phyloP scores from a whole-genome alignment of 2,888 invertebrate genomes.

The Dryadula phaetusa region DNA sequence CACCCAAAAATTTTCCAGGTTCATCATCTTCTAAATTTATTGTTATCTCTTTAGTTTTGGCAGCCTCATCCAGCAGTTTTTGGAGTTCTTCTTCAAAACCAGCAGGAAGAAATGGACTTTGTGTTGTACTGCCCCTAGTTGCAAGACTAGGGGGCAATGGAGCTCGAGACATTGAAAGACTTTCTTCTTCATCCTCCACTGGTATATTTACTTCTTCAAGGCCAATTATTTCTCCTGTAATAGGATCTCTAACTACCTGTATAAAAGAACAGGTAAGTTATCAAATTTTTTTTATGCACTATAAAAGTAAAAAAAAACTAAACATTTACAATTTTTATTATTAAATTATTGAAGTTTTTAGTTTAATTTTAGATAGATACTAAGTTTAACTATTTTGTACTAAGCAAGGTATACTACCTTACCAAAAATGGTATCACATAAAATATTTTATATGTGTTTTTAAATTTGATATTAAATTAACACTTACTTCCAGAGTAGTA shows the following conservation, averaged over 20 bases:
- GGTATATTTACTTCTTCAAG: slow-evolving; percentile 81
- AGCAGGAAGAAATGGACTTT: slow-evolving; percentile 95
- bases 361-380: too few relatives aligned
- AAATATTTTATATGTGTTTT: too few relatives aligned
- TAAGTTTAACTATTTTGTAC: too few relatives aligned
- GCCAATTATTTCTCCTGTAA: slow-evolving; percentile 90
- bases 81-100: slow-evolving; percentile 87
- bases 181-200: slow-evolving; percentile 73
- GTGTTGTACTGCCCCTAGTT: slow-evolving; percentile 90
- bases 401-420: too few relatives aligned
- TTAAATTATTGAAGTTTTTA: too few relatives aligned
- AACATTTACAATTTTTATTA: too few relatives aligned
- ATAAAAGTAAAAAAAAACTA: background rate
- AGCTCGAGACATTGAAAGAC: slow-evolving; percentile 89
- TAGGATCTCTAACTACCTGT: slow-evolving; percentile 88
- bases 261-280: slow-evolving; percentile 46
- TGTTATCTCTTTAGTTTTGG: slow-evolving; percentile 65
- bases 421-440: too few relatives aligned
- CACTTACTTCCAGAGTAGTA: slow-evolving; percentile 69
- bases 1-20: slow-evolving; percentile 77
- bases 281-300: background rate
- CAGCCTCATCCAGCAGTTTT: slow-evolving; percentile 69
- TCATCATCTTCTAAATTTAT: slow-evolving; percentile 72
- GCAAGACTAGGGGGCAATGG: slow-evolving; percentile 89
- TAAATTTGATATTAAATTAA: background rate